Evolutionary conservation across 2,113 vertebrate species (phyloP), one percentile per base, ranked within the genome.

Genomic region (Toxotes chatareus): DNA sequence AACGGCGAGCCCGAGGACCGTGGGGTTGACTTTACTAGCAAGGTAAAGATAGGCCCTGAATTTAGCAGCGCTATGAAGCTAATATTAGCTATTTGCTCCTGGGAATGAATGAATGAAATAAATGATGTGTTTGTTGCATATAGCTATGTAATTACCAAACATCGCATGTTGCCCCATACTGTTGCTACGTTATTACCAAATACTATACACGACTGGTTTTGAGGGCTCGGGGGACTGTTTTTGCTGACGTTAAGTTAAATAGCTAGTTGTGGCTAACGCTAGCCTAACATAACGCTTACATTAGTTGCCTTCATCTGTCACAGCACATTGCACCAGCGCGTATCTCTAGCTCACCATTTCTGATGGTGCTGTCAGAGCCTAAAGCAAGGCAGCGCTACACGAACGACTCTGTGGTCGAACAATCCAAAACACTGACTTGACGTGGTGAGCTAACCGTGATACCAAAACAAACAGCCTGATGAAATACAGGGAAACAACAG

Each of bases 1-100:
- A 98, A 98, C 69, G 97, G 98, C 83, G 96, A 97, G 93, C 70
- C 93, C 73, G 96, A 87, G 94, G 94, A 94, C 76, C 90, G 96
- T 17, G 82, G 86, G 10, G 91, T 98, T 27, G 97, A 99, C 92
- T 97, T 97, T 85, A 97, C 96, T 74, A 97, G 96, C 88, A 98
- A 98, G 97, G 98, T 98, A 96, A 96, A 95, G 95, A 96, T 96
- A 96, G 90, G 87, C 90, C 89, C 16, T 10, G 2, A 42, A 7
- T 34, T 2, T 11, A 13, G 21, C 36, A 17, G 38, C 46, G 11
- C 40, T 47, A 42, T 21, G 2, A 49, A 60, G 85, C 88, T 86
- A 86, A 49, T 44, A 79, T 13, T 65, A 82, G 60, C 79, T 53
- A 36, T 8, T 59, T 9, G 4, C 64, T 49, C 10, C 63, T 27